Conservation (phyloP, 2,113 vertebrate species). For the Indicator indicator region DNA sequence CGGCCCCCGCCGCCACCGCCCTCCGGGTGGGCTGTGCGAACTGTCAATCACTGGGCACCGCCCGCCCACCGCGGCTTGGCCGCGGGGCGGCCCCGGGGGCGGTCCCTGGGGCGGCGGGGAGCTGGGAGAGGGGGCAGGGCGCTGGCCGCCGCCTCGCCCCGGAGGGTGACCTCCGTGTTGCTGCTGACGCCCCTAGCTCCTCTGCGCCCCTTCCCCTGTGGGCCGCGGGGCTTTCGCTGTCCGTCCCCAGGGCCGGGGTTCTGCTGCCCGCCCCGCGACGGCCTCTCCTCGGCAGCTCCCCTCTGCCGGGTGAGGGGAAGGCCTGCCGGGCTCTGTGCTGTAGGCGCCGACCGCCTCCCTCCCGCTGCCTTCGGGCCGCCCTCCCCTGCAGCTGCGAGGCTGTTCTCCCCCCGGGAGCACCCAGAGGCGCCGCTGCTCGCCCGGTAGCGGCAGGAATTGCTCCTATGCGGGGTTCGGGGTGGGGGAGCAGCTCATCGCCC, state of each 20-base stretch:
- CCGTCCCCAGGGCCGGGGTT: neutral
- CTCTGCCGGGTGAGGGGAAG: neutral
- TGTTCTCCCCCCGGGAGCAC: neutral
- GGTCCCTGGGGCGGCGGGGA: neutral
- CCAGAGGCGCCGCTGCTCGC: neutral
- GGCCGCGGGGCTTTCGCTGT: too few relatives aligned
- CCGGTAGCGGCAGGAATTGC: neutral
- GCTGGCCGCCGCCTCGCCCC: accelerated
- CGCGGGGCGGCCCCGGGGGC: neutral
- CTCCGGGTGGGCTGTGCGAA: neutral
- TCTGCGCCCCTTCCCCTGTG: neutral
- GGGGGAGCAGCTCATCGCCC: neutral
- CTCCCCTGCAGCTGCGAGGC: neutral
- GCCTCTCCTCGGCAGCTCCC: neutral
- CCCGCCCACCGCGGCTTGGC: neutral
- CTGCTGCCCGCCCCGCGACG: neutral
- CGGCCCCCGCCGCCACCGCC: neutral
- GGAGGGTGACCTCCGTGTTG: neutral
- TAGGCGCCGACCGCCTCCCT: neutral
- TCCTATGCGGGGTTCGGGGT: too few relatives aligned
- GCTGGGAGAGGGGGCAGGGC: neutral
- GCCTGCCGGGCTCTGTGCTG: neutral
- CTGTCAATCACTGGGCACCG: neutral
- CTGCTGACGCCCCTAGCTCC: neutral
- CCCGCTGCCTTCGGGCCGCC: neutral